phyloP scores from a whole-genome alignment of 2,888 invertebrate species.

The Acronicta alni region DNA sequence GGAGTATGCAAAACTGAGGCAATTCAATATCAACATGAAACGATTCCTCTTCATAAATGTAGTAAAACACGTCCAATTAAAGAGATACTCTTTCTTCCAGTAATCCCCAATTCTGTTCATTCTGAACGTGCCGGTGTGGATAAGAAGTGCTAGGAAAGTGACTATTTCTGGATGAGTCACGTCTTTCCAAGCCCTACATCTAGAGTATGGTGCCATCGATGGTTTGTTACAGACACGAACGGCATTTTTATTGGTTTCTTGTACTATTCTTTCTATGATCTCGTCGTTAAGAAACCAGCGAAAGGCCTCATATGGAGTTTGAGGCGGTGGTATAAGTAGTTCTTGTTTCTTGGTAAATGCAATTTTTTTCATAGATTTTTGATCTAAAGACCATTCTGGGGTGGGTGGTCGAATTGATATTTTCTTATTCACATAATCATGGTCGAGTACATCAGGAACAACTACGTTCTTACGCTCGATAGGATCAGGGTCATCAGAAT shows the following conservation, averaged over 20 bases:
- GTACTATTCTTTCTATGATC: conserved; percentile 23
- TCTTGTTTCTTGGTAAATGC: conserved; percentile 18
- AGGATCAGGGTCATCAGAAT: conserved; percentile 4
- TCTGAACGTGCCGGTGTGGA: conserved; percentile 28
- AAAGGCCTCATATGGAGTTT: conserved; percentile 33
- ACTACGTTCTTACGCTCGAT: neutral
- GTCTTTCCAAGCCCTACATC: conserved; percentile 18
- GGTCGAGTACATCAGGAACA: neutral
- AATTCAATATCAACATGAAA: conserved; percentile 28
- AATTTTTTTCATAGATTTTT: conserved; percentile 4
- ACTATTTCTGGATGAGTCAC: conserved; percentile 13
- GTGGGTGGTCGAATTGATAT: neutral
- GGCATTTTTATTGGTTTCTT: conserved; percentile 31
- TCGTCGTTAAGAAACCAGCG: conserved; percentile 25
- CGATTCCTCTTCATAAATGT: conserved; percentile 35
- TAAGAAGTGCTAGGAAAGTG: conserved; percentile 18
- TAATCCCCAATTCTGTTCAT: conserved; percentile 19
- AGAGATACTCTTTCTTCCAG: conserved; percentile 30
- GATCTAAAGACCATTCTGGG: conserved; percentile 14
- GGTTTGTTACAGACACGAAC: neutral
- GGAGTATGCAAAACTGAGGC: conserved; percentile 11
- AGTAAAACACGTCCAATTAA: conserved; percentile 28
- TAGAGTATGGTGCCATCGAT: neutral
- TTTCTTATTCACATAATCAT: neutral
- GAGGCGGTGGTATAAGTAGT: conserved; percentile 22